Base-by-base conservation (phyloP, 53 echinoderm and acorn worm species). In the Zoroaster sp. region DNA sequence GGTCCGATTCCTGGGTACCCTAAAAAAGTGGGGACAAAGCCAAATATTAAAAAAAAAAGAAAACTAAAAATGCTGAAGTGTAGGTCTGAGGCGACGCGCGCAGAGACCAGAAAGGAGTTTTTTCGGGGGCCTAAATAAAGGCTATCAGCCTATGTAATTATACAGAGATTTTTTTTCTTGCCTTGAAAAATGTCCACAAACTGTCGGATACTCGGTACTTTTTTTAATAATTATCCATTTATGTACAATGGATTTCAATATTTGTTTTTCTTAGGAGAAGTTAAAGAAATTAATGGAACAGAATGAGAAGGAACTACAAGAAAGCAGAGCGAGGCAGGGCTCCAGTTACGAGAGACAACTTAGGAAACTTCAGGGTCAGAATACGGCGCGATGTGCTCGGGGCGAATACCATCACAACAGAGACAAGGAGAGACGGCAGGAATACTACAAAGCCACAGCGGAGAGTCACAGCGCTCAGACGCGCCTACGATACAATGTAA, bases 311-410 rank as follows among this genome's bases (percentile, higher is more conserved):
- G 92, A 92, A 70, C 35, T 92, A 38, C 80, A 80, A 69, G 80
- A 75, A 35, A 80, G 59, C 23, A 59, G 65, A 17, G 69, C 72
- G 4, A 55, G 74, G 34, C 73, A 80, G 79, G 88, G 86, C 74
- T 79, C 88, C 0, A 88, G 88, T 32, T 92, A 92, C 44, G 92
- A 92, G 66, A 79, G 79, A 69, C 92, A 92, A 17, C 82, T 92
- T 43, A 88, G 63, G 35, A 77, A 87, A 77, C 55, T 80, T 20
- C 59, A 77, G 10, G 78, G 87, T 4, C 63, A 75, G 4, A 80
- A 68, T 59, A 59, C 63, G 1, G 88, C 70, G 2, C 8, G 36
- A 38, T 92, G 92, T 67, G 69, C 92, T 0, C 65, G 92, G 1
- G 92, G 92, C 3, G 87, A 93, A 40, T 93, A 90, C 67, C 93